A percentile compares a stretch with the other conserved stretches of the same genome.
Conservation (phyloP, 2,888 invertebrate species). For the Caenorhabditis imperialis region DNA sequence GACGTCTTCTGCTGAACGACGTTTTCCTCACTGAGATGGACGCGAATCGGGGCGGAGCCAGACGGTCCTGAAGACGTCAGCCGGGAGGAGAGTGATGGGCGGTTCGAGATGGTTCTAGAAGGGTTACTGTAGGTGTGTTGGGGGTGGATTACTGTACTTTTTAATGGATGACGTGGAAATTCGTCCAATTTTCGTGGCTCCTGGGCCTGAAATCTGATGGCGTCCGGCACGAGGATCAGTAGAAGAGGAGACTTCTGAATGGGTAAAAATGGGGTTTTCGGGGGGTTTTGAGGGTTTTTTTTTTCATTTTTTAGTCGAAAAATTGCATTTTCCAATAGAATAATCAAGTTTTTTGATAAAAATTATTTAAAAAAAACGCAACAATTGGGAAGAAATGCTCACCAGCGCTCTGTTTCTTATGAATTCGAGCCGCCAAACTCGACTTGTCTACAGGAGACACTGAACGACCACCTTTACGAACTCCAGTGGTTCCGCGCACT, state of each 20-base stretch:
- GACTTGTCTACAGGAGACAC: conserved; percentile 61
- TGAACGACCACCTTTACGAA: conserved; percentile 63
- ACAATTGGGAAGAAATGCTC: too few relatives aligned
- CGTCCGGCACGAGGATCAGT: conserved; percentile 13
- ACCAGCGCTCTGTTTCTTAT: conserved; percentile 13
- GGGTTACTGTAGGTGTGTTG: not conserved
- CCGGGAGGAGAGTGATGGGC: conserved; percentile 32
- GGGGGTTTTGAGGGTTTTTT: too few relatives aligned
- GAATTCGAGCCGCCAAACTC: conserved; percentile 47
- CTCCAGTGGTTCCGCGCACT: conserved; percentile 70
- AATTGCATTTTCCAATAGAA: too few relatives aligned
- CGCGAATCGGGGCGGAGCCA: too few relatives aligned
- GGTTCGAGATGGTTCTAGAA: conserved; percentile 33
- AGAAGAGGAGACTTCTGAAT: conserved; percentile 24
- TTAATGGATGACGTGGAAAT: conserved; percentile 32
- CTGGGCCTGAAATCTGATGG: not conserved
- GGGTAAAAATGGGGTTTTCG: not conserved
- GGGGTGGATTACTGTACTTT: too few relatives aligned
- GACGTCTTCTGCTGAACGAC: too few relatives aligned
- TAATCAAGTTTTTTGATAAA: too few relatives aligned
- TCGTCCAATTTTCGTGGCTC: conserved; percentile 16
- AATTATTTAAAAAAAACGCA: too few relatives aligned
- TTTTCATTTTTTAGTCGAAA: too few relatives aligned
- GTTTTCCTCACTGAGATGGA: too few relatives aligned
- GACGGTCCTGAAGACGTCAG: too few relatives aligned